These are phyloP conservation scores for Matsumyia berberina DNA, from an alignment of 2,888 invertebrate species.

Conservation along the genomic window DNA sequence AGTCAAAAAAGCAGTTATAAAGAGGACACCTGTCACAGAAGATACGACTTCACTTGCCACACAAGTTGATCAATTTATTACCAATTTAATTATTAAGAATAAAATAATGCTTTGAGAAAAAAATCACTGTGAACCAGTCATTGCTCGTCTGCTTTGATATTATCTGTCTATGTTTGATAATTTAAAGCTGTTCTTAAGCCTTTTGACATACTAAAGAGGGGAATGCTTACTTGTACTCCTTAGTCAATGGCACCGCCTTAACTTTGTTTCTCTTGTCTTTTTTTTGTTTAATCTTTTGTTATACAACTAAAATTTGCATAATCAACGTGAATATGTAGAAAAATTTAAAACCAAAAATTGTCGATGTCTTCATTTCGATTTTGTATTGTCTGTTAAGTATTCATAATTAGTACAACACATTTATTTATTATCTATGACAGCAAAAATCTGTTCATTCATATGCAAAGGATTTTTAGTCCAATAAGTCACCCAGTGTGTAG, in stretches of 20 bases:
- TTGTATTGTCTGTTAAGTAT: background rate
- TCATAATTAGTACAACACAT: constrained; percentile 9
- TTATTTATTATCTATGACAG: background rate
- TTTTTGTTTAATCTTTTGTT: background rate
- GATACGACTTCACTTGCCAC: too few relatives aligned
- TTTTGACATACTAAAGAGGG: background rate
- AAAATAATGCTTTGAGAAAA: too few relatives aligned
- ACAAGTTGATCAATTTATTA: too few relatives aligned
- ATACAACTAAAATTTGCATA: constrained; percentile 2
- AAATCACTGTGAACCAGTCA: too few relatives aligned
- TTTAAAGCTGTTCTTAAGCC: background rate
- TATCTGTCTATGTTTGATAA: background rate
- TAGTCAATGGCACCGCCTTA: background rate
- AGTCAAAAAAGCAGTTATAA: too few relatives aligned
- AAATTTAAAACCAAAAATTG: background rate
- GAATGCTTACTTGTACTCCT: background rate
- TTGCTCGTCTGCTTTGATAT: too few relatives aligned
- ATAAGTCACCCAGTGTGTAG: background rate
- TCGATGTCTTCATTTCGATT: constrained; percentile 7
- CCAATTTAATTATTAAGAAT: too few relatives aligned
- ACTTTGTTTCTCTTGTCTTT: background rate
- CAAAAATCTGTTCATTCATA: constrained; percentile 4
- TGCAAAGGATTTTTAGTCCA: constrained; percentile 5
- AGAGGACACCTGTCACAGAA: too few relatives aligned
- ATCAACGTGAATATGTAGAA: background rate